Evolutionary conservation across 2,888 invertebrate species (phyloP), one percentile per base, ranked within the genome.

Genomic region (Ferdinandea cuprea): DNA sequence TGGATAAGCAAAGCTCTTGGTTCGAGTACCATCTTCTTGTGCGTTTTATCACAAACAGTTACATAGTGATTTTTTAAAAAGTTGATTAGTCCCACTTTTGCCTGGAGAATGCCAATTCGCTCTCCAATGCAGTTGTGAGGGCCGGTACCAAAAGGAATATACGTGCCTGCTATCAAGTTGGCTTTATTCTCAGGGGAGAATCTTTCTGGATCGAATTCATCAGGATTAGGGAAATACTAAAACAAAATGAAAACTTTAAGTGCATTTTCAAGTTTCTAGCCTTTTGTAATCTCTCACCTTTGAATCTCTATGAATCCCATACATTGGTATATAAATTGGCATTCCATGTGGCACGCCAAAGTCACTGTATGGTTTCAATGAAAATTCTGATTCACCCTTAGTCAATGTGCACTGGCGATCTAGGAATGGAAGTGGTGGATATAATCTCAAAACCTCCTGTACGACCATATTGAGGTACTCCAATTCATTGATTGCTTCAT

Each of bases 361-460:
- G 1, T 88, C 84, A 74, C 86, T 86, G 44, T 86, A 88, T 0
- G 91, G 90, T 11, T 86, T 78, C 21, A 91, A 58, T 0, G 88
- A 87, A 40, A 88, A 90, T 0, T 80, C 86, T 0, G 79, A 59
- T 2, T 86, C 85, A 0, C 56, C 61, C 0, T 44, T 46, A 0
- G 76, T n/a, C 7, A 86, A 74, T 5, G 88, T 89, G 63, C 90
- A 91, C 37, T 88, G 86, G 11, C 91, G 87, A 84, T 91, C 91
- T 28, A 91, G 74, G 72, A 90, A 89, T 2, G 91, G 90, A 5
- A 91, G 50, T 0, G 89, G 87, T 0, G 91, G 91, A 86, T 91
- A 91, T 58, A 91, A 80, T 1, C 91, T 88, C 35, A 91, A 78
- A 8, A 88, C 88, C 81, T 91, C 91, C 35, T 85, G 85, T 15